phyloP scores from a whole-genome alignment of 2,113 vertebrate genomes.

The Ranitomeya imitator region DNA sequence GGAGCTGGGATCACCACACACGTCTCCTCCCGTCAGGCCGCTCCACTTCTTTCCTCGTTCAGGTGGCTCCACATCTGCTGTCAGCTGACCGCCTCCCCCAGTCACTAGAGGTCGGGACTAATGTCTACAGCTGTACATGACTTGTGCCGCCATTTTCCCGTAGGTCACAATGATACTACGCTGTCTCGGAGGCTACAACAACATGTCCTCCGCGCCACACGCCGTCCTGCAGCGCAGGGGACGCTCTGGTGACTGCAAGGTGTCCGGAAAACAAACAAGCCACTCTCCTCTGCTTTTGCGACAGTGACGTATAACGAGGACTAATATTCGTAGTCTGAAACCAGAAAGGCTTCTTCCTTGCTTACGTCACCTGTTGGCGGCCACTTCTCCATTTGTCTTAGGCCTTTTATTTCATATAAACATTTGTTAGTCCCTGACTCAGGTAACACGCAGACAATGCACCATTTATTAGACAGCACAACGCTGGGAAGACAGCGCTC shows the following conservation, averaged over 20 bases:
- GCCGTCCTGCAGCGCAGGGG: neutral
- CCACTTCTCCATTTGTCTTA: neutral
- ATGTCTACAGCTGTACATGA: neutral
- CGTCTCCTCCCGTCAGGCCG: slow-evolving; percentile 37
- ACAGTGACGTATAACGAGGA: neutral
- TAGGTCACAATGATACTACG: neutral
- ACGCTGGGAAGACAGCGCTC: neutral
- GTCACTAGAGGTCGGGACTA: neutral
- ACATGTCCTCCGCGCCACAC: neutral
- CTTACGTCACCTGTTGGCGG: neutral
- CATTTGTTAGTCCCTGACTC: neutral
- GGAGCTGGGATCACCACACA: neutral
- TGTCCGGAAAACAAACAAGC: neutral
- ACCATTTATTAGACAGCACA: neutral
- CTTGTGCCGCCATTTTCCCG: neutral
- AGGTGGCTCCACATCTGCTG: slow-evolving; percentile 60
- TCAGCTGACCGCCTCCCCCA: slow-evolving; percentile 2
- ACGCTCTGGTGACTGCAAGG: neutral
- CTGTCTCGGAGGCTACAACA: neutral
- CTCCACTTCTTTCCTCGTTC: slow-evolving; percentile 27
- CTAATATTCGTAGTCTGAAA: neutral
- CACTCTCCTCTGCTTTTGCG: slow-evolving; percentile 18
- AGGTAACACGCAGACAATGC: neutral
- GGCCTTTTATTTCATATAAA: neutral
- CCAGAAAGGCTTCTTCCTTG: neutral